Base-by-base conservation (phyloP, 2,888 invertebrate species). In the Watsonalla cultraria region DNA sequence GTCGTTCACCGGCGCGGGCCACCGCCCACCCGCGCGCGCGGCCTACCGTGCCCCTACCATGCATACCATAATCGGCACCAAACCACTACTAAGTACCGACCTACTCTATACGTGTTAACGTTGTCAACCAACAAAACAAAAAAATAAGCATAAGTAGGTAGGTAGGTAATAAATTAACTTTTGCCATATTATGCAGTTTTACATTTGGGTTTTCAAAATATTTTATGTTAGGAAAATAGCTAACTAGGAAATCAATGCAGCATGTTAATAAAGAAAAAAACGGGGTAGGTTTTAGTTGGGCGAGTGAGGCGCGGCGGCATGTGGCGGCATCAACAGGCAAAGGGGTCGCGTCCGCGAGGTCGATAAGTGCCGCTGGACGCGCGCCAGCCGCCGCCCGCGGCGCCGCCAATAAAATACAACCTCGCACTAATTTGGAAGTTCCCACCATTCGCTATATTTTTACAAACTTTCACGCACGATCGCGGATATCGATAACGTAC, bases 321-420 rank as follows among this genome's bases (percentile, higher is more conserved):
- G 11, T 8, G 42, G 11, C 5, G 42, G 11, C 37, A 37, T 8
- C 75, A 71, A 64, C 63, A 57, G 54, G 64, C 58, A 62, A 67
- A 65, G 69, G 67, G 65, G 70, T 52, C 59, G 61, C 58, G 57
- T 54, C 58, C 55, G 54, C 65, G 74, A 76, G 84, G 85, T 88
- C 87, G 88, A 87, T 86, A 86, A 85, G 82, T 80, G 37, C 14
- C 34, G 82, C 87, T 92, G 92, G 92, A 87, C 84, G 76, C 78
- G 78, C 79, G 92, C 92, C 92, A 92, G 90, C 78, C 80, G 74
- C 65, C 70, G 65, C 65, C 56, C 65, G 58, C 65, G 62, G 68
- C 69, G 75, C 80, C 80, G 76, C 75, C 84, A 80, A 77, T 82
- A 83, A 79, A 86, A 88, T 84, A 83, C 80, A 80, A 82, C 83